Base-by-base conservation (phyloP, 2,113 vertebrate species). In the Zeus faber region DNA sequence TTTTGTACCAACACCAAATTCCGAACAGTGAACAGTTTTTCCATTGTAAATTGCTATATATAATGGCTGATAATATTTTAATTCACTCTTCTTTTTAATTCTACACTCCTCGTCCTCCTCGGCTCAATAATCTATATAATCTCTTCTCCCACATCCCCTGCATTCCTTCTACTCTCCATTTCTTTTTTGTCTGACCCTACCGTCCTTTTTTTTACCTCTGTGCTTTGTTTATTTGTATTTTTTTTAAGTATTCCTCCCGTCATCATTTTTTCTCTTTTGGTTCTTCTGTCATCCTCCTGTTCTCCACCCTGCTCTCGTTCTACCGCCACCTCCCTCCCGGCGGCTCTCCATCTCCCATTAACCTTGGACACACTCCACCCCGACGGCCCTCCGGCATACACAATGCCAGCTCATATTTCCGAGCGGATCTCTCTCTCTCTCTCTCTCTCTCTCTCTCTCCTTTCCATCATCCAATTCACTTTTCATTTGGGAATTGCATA, bases 361-460 rank as follows among this genome's bases (percentile, higher is more conserved):
- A 76, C 72, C 73, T 76, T 74, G 66, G 47, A 51, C 31, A 33
- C 33, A 35, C 33, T 35, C 33, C 33, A 10, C 10, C 33, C 3
- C 7, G 33, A 29, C 37, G 52, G 18, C 35, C 51, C 1, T 3
- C 40, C 54, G 64, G 58, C 49, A 50, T 16, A 40, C 24, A 24
- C 24, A 31, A 10, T 27, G 51, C 41, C 39, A 39, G 29, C 37
- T 46, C 29, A 29, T 50, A 17, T 51, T 25, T 23, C 16, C 11
- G 37, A 39, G 54, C 9, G 17, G 54, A 67, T 33, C 25, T 18
- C 24, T 54, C 39, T 21, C 3, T 13, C 13, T 14, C 2, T 17
- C 16, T 51, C 26, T 65, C 8, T 24, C 39, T 9, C 21, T 10
- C 21, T 41, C 39, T 41, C 4, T 6, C 39, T 27, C 27, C n/a